Base-by-base conservation (phyloP, 2,113 vertebrate species). In the Cettia cetti region DNA sequence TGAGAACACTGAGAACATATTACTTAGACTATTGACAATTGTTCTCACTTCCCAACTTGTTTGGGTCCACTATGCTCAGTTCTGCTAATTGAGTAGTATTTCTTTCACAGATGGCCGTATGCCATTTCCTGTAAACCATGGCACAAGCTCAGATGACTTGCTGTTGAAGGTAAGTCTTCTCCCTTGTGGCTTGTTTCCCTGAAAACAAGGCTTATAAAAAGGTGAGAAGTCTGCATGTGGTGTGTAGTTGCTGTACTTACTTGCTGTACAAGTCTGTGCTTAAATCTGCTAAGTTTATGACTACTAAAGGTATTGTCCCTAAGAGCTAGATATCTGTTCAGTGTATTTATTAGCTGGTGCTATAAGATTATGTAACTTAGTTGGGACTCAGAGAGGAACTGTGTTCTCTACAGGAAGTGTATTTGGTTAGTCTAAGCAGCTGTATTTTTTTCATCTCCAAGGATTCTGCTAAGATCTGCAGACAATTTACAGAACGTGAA, bases 401-500 rank as follows among this genome's bases (percentile, higher is more conserved):
- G 59, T 80, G 6, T 12, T 52, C 24, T 89, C 13, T 39, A 27
- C 14, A 54, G 23, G 4, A 70, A 31, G 9, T 49, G 1, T 66
- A 15, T 89, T 61, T 50, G 59, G 19, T 3, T 77, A 59, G 26
- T 31, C 68, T 96, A 44, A 95, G 63, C 9, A 33, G 22, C 8
- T 37, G 15, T 47, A 15, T 64, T 33, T 21, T 21, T 27, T 75
- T 54, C 20, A 70, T 90, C 56, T 56, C 49, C 7, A 91, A 99
- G 99, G 99, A 99, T 88, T 98, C 99, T 21, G 98, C 99, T 35
- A 98, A 98, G 96, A 98, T 99, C 96, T 99, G 99, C 97, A 98
- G 98, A 70, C 98, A 98, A 63, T 99, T 99, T 90, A 98, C 98
- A 27, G 98, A 99, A 89, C 98, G 99, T 14, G 99, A 99, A 95